Evolutionary conservation across 2,797 vertebrate species (phyloP).

Genomic region (Masticophis lateralis): DNA sequence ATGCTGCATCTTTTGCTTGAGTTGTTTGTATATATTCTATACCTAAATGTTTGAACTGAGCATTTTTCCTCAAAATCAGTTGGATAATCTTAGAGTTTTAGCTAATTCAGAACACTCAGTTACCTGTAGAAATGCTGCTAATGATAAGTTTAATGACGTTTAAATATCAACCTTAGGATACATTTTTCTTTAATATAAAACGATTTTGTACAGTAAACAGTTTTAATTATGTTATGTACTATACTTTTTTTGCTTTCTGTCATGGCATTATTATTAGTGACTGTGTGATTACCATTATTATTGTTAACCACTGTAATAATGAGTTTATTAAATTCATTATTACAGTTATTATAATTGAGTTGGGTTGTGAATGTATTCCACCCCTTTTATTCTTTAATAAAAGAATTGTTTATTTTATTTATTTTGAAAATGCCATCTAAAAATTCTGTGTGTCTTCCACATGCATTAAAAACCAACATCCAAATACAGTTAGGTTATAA

Average conservation of each 20-base stretch:
- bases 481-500: background rate
- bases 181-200: conserved; percentile 32
- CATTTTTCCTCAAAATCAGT: conserved; percentile 15
- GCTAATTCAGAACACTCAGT: conserved; percentile 16
- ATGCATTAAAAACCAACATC: background rate
- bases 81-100: conserved; percentile 16
- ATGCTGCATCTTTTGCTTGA: conserved; percentile 62
- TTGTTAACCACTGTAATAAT: background rate
- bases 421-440: background rate
- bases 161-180: conserved; percentile 41
- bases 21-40: conserved; percentile 49
- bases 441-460: background rate
- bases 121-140: conserved; percentile 1
- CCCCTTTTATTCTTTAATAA: conserved; percentile 4
- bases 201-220: background rate
- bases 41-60: conserved; percentile 50
- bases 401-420: conserved; percentile 18
- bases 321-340: background rate
- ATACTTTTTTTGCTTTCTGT: conserved; percentile 33
- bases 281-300: background rate
- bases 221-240: conserved; percentile 40
- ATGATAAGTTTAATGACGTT: conserved; percentile 29
- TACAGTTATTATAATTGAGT: background rate
- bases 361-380: background rate
- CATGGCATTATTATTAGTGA: background rate